Evolutionary conservation across 2,888 invertebrate species (phyloP), one percentile per base, ranked within the genome.

Genomic region (Erebia palarica): DNA sequence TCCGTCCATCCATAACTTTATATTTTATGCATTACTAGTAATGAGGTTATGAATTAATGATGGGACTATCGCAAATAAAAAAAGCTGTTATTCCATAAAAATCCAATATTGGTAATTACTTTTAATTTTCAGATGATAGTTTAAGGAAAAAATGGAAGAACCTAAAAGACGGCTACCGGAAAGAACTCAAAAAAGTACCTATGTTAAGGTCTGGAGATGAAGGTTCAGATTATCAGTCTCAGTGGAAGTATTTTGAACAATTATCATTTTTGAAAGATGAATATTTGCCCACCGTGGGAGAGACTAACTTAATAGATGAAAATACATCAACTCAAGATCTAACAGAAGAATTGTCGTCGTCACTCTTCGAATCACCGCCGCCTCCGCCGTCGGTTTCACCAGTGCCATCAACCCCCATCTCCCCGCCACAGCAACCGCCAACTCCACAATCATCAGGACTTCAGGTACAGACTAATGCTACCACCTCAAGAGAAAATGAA

Each of bases 71-170:
- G 27, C 27, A 27, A 27, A 27, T 27, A 27, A 27, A 27, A 27
- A 27, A 27, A 27, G 1, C 27, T 27, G 27, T 27, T 27, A 27
- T 27, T 27, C 27, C 27, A 27, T 27, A 27, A 27, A 27, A 27
- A 27, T 27, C 27, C 27, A 27, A 27, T 27, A 27, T 27, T 27
- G 27, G 27, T 27, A 27, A 27, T 27, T 27, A 27, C 27, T 27
- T 27, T 27, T 27, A 27, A 68, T 53, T 78, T 77, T 13, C 73
- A 80, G 79, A 77, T 61, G 73, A 74, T 13, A 75, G 76, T 42
- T 68, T 79, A 13, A 79, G 76, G 65, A 80, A 80, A 55, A 75
- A 79, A 65, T 80, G 78, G 78, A 79, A 79, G 63, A 79, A 79
- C 67, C 71, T 80, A 1, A 79, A 77, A 60, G 80, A 80, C 72